Evolutionary conservation across 2,888 invertebrate genomes (phyloP).

Genomic region (Lasioglossum marginatum): DNA sequence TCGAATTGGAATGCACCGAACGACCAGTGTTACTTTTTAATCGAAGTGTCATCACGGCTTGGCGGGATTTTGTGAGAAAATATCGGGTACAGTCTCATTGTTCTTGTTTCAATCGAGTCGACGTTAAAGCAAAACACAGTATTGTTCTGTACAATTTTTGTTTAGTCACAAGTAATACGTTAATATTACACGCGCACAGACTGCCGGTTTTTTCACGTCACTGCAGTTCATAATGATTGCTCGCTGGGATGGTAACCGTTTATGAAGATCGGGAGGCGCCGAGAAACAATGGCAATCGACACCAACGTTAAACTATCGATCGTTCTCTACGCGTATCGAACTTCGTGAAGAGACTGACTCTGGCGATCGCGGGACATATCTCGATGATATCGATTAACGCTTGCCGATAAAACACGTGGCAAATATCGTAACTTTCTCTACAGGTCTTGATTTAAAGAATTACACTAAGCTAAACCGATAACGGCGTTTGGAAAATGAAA

Average conservation of each 20-base stretch:
- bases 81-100: not conserved
- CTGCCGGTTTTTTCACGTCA: not conserved
- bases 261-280: not conserved
- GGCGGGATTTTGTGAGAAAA: not conserved
- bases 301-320: slow-evolving; percentile 20
- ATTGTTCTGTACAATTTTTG: too few species aligned
- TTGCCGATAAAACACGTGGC: slow-evolving; percentile 26
- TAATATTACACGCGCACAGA: not conserved
- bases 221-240: not conserved
- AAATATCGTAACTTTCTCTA: slow-evolving; percentile 28
- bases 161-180: not conserved
- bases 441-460: not conserved
- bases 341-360: slow-evolving; percentile 8
- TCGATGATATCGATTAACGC: slow-evolving; percentile 23
- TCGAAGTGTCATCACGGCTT: not conserved
- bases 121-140: not conserved
- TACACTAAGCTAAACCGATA: too few species aligned
- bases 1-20: not conserved
- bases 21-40: not conserved
- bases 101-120: not conserved
- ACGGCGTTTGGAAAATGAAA: too few species aligned
- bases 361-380: not conserved
- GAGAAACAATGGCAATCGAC: not conserved
- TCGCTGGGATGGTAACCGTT: not conserved
- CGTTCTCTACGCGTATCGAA: slow-evolving; percentile 7